Conservation (phyloP, 2,797 vertebrate species). For the Cacajao melanocephalus region DNA sequence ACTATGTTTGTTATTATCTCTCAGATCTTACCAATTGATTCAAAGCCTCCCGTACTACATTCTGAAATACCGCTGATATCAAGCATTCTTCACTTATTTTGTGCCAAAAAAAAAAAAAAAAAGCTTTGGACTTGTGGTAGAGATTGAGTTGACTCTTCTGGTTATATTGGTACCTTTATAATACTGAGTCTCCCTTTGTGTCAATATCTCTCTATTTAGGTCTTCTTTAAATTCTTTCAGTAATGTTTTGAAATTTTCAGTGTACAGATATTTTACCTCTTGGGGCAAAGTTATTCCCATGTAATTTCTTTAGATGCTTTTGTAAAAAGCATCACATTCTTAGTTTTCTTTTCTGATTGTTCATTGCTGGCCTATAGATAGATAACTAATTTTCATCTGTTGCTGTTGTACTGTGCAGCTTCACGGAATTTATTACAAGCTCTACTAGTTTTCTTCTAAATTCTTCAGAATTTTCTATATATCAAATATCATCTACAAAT, state of each 20-base stretch:
- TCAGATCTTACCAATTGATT: background rate
- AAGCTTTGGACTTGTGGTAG: background rate
- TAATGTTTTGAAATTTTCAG: background rate
- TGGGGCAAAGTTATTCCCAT: background rate
- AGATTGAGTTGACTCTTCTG: background rate
- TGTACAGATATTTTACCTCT: background rate
- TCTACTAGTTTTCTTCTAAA: background rate
- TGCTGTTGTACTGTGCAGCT: background rate
- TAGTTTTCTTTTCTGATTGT: background rate
- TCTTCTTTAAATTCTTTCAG: background rate
- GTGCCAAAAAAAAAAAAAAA: background rate
- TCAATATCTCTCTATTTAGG: background rate
- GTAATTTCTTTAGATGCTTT: background rate
- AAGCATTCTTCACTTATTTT: background rate
- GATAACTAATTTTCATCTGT: background rate
- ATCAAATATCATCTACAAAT: background rate
- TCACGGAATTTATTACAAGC: background rate
- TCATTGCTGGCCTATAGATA: background rate
- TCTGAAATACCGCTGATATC: background rate
- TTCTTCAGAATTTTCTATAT: background rate
- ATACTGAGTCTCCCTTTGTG: background rate
- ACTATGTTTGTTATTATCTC: too few relatives aligned
- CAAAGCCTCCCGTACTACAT: background rate
- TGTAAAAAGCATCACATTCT: background rate
- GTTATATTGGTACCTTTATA: background rate